Evolutionary conservation across 1,140 invertebrate species (phyloP), one percentile per base, ranked within the genome.

Genomic region (Drosophila hydei): DNA sequence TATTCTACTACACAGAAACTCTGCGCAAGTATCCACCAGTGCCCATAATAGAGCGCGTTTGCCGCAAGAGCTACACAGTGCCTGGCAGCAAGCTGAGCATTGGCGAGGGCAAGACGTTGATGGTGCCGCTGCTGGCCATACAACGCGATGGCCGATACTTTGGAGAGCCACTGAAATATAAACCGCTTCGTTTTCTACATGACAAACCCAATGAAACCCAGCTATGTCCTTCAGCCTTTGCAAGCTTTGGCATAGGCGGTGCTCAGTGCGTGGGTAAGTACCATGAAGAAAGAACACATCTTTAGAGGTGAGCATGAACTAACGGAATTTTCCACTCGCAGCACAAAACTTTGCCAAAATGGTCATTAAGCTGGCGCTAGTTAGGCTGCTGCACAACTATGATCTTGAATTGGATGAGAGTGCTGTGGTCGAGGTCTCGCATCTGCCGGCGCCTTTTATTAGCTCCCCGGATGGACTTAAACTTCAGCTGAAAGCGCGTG

Each of bases 141-240:
- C 95, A 96, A 71, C 88, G 92, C 16, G 93, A 95, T 88, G 92
- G 93, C 7, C 89, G 93, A 36, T 91, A 93, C 72, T 96, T 93
- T 83, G 93, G 94, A 11, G 92, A 95, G 54, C 93, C 94, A 2
- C 59, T 91, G 30, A 76, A 68, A 52, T 94, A 92, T 70, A 89
- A 93, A 68, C 94, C 94, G 3, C 91, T 93, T 16, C 79, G 93
- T 48, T 96, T 95, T 80, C 51, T 90, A 16, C 64, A 88, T 16
- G 54, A 72, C n/a, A 45, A 38, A 9, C 19, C 30, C 56, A 14
- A 55, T 12, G 47, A 51, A 40, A 27, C 55, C 51, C 19, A 72
- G 16, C 48, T 52, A 30, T 54, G 55, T 14, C n/a, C 21, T 43
- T 30, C 54, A 12, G 47, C 63, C 27, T 79, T 90, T 4, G 69